phyloP scores from a whole-genome alignment of 2,888 invertebrate genomes.

The Folsomia candida region DNA sequence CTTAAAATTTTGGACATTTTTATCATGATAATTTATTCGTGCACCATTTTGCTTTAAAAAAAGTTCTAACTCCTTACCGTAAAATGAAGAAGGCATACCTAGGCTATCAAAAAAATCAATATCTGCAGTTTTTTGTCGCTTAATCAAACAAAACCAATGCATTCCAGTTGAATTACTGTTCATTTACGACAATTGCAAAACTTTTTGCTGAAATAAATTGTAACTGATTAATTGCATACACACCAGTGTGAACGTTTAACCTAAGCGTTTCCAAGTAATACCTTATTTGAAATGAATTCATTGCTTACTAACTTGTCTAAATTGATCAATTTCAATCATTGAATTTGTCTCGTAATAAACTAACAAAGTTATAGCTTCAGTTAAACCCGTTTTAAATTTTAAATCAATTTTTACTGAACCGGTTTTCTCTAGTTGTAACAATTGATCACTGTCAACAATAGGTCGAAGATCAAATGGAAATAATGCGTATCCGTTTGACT shows the following conservation, averaged over 20 bases:
- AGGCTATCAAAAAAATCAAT: constrained; percentile 18
- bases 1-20: not conserved
- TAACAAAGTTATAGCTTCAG: not conserved
- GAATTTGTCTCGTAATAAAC: not conserved
- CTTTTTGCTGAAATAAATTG: not conserved
- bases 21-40: not conserved
- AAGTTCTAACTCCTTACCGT: not conserved
- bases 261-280: not conserved
- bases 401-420: constrained; percentile 17
- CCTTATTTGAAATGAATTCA: constrained; percentile 2
- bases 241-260: not conserved
- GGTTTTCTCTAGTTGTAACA: constrained; percentile 3
- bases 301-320: not conserved
- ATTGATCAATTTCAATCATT: not conserved
- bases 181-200: constrained; percentile 6
- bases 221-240: constrained; percentile 4
- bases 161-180: not conserved
- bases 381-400: constrained; percentile 12
- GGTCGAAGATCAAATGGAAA: constrained; percentile 16
- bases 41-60: not conserved
- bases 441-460: not conserved
- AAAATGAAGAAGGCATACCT: not conserved
- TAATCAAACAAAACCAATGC: constrained; percentile 8
- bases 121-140: not conserved
- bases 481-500: constrained; percentile 11